Conservation (phyloP, 2,888 invertebrate genomes). For the Apamea epomidion region DNA sequence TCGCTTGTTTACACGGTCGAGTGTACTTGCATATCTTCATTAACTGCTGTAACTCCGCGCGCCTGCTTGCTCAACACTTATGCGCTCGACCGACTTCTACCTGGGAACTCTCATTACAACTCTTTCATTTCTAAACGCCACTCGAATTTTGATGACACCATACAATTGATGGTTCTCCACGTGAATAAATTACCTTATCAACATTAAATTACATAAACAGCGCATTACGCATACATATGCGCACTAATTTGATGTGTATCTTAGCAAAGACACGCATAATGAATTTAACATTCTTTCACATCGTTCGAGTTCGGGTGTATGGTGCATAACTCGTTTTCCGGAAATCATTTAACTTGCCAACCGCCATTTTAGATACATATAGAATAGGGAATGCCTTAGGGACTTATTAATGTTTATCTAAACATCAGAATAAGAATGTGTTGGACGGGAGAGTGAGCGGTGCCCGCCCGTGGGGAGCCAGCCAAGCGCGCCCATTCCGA, state of each 20-base stretch:
- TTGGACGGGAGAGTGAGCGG: slow-evolving; percentile 78
- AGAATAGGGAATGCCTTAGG: slow-evolving; percentile 77
- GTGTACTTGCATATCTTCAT: slow-evolving; percentile 89
- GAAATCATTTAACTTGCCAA: slow-evolving; percentile 86
- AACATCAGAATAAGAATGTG: slow-evolving; percentile 87
- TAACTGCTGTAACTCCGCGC: slow-evolving; percentile 78
- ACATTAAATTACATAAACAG: slow-evolving; percentile 73
- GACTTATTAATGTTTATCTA: slow-evolving; percentile 88
- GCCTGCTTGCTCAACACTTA: slow-evolving; percentile 85
- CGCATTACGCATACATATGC: slow-evolving; percentile 76
- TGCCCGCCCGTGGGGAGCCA: slow-evolving; percentile 81
- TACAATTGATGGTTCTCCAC: slow-evolving; percentile 63
- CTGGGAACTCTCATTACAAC: slow-evolving; percentile 73
- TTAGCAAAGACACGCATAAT: slow-evolving; percentile 80
- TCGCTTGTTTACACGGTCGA: slow-evolving; percentile 87
- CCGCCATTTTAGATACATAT: slow-evolving; percentile 79
- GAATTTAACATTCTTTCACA: slow-evolving; percentile 84
- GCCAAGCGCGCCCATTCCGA: slow-evolving; percentile 83
- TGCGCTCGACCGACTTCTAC: slow-evolving; percentile 61
- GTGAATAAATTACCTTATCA: slow-evolving; percentile 70
- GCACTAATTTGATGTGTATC: slow-evolving; percentile 80
- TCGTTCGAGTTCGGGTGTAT: slow-evolving; percentile 73
- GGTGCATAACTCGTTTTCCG: slow-evolving; percentile 83
- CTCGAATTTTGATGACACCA: slow-evolving; percentile 72
- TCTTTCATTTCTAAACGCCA: slow-evolving; percentile 72